Evolutionary conservation across 2,113 vertebrate species (phyloP).

Genomic region (Oryzias javanicus): DNA sequence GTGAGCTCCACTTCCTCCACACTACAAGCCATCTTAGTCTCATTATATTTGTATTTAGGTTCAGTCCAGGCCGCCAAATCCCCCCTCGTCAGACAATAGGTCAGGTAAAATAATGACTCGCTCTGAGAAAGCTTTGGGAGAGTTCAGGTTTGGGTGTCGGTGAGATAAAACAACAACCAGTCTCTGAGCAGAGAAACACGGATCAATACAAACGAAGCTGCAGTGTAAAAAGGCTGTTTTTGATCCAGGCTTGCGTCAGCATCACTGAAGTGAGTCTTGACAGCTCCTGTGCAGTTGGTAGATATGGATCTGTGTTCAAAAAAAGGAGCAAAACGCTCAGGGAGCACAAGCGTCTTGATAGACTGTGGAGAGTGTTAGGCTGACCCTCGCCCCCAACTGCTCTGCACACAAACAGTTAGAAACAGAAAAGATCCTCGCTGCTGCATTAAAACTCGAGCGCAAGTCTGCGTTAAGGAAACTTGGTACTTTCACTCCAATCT

Average conservation of each 20-base stretch:
- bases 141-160: constrained; percentile 67
- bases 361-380: constrained; percentile 54
- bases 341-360: constrained; percentile 72
- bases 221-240: constrained; percentile 73
- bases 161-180: constrained; percentile 70
- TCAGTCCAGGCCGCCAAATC: constrained; percentile 43
- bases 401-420: constrained; percentile 34
- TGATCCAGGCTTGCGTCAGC: constrained; percentile 73
- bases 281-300: constrained; percentile 70
- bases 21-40: constrained; percentile 64
- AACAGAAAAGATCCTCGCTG: constrained; percentile 33
- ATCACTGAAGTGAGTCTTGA: constrained; percentile 71
- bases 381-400: constrained; percentile 44
- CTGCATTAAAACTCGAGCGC: constrained; percentile 49
- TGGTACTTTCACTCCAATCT: constrained; percentile 46
- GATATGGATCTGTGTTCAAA: constrained; percentile 75
- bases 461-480: constrained; percentile 48
- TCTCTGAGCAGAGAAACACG: constrained; percentile 71
- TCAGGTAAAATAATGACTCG: constrained; percentile 72
- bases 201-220: constrained; percentile 72
- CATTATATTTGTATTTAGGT: constrained; percentile 74
- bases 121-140: constrained; percentile 68
- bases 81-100: constrained; percentile 59
- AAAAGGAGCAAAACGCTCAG: constrained; percentile 71
- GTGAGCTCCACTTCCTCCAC: constrained; percentile 64